Percentiles rank a stretch among this genome's conserved stretches.
Conservation (phyloP, 92 coral and sea anemone genomes). For the Phenganax stokvisi region DNA sequence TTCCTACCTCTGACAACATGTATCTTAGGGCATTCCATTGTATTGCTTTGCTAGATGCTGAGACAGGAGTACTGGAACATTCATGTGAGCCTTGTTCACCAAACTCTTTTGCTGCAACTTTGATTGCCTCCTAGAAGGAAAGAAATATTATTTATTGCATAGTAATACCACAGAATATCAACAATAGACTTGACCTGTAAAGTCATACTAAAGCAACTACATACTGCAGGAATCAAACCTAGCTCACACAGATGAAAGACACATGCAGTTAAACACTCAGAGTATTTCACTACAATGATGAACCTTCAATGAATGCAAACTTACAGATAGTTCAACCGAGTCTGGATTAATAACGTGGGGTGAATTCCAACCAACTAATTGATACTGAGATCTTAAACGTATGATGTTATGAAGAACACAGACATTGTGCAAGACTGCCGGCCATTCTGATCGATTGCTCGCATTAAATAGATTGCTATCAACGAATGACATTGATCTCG, state of each 20-base stretch:
- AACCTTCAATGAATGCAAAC: constrained; percentile 1
- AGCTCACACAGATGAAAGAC: too few relatives aligned
- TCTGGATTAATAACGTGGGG: constrained; percentile 69
- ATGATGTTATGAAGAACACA: constrained; percentile 88
- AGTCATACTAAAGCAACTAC: too few relatives aligned
- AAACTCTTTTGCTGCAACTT: constrained; percentile 80
- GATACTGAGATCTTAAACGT: constrained; percentile 66
- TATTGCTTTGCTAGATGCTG: constrained; percentile 56
- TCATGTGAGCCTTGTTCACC: constrained; percentile 32
- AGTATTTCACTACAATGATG: background rate
- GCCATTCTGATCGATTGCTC: constrained; percentile 89
- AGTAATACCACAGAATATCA: too few relatives aligned
- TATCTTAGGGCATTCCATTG: constrained; percentile 96
- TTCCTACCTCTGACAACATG: constrained; percentile 85
- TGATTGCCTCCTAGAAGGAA: constrained; percentile 63
- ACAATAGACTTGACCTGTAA: background rate
- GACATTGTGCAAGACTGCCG: constrained; percentile 83
- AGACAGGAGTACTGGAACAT: constrained; percentile 52
- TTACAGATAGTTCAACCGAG: constrained; percentile 82
- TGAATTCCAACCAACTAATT: constrained; percentile 79
- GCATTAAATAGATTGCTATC: constrained; percentile 70
- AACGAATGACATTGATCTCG: constrained; percentile 82
- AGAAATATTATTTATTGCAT: too few relatives aligned
- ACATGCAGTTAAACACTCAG: background rate
- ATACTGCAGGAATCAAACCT: too few relatives aligned